These are phyloP conservation scores for Cylloceria caligata DNA, from an alignment of 2,888 invertebrate species.

Conservation along the genomic window DNA sequence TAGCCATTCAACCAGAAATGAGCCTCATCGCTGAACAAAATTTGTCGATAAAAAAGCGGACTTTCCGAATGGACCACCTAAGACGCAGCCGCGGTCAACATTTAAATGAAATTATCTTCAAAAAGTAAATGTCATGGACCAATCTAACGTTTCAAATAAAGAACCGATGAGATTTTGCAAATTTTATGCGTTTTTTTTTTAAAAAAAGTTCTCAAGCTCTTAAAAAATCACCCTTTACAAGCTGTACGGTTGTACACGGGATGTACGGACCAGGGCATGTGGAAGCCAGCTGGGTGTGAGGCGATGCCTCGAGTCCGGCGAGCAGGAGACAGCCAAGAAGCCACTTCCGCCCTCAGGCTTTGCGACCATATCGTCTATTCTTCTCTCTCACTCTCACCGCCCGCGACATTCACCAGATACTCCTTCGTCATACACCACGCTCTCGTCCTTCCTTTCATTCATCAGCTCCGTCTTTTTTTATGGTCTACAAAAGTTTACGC, in stretches of 20 bases:
- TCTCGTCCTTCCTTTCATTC: conserved; percentile 40
- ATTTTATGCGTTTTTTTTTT: no score
- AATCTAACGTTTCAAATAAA: no score
- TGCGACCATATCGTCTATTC: conserved; percentile 48
- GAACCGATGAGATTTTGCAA: no score
- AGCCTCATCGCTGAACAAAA: no score
- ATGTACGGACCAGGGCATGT: conserved; percentile 75
- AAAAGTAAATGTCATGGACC: no score
- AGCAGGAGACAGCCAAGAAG: conserved; percentile 77
- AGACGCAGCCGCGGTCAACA: no score
- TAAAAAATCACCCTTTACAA: no score
- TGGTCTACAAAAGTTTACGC: conserved; percentile 3
- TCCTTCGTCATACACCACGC: conserved; percentile 32
- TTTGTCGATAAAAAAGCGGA: no score
- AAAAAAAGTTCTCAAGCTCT: no score
- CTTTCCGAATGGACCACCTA: no score
- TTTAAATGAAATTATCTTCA: no score
- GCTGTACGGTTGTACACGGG: conserved; percentile 36
- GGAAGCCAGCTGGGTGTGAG: conserved; percentile 78
- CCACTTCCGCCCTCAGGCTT: conserved; percentile 77
- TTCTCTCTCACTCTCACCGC: conserved; percentile 1
- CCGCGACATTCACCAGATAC: conserved; percentile 80
- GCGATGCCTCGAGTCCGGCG: conserved; percentile 51
- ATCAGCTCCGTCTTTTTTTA: conserved; percentile 42
- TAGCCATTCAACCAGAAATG: no score